Conservation (phyloP, 2,888 invertebrate genomes). For the Capitulum mitella region DNA sequence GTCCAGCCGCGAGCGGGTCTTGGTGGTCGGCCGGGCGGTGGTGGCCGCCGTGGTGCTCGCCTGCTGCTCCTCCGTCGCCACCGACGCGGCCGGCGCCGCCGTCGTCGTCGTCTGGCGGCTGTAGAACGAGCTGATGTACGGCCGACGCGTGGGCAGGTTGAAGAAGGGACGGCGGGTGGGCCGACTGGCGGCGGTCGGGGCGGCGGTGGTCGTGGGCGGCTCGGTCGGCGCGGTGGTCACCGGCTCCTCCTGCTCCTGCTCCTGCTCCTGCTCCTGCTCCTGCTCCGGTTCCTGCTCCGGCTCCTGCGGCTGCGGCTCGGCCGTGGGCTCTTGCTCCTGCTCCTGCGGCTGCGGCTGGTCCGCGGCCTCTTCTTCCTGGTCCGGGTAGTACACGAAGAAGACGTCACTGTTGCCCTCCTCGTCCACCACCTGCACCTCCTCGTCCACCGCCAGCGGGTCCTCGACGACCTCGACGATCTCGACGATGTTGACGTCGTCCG, state of each 20-base stretch:
- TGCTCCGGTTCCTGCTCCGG: not conserved
- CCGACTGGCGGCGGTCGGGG: not conserved
- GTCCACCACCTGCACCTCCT: not conserved
- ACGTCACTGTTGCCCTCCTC: not conserved
- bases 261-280: not conserved
- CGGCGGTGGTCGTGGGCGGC: not conserved
- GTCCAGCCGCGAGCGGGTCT: not conserved
- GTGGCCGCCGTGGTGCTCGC: not conserved
- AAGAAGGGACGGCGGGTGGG: conserved; percentile 6
- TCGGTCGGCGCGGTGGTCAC: not conserved
- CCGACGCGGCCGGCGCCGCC: not conserved
- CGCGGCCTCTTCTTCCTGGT: not conserved
- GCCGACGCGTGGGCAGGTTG: conserved; percentile 7
- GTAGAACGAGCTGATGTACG: conserved; percentile 23
- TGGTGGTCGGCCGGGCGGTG: too few species aligned
- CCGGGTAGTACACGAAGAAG: conserved; percentile 14
- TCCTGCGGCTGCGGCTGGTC: not conserved
- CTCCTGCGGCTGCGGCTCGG: not conserved
- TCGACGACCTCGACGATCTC: conserved; percentile 5
- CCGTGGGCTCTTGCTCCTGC: not conserved
- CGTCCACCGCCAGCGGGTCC: not conserved
- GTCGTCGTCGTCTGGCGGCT: not conserved
- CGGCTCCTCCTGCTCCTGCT: not conserved
- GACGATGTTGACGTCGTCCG: not conserved
- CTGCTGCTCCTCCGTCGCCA: not conserved